Conservation (phyloP, 1,140 invertebrate species). For the Popillia japonica region DNA sequence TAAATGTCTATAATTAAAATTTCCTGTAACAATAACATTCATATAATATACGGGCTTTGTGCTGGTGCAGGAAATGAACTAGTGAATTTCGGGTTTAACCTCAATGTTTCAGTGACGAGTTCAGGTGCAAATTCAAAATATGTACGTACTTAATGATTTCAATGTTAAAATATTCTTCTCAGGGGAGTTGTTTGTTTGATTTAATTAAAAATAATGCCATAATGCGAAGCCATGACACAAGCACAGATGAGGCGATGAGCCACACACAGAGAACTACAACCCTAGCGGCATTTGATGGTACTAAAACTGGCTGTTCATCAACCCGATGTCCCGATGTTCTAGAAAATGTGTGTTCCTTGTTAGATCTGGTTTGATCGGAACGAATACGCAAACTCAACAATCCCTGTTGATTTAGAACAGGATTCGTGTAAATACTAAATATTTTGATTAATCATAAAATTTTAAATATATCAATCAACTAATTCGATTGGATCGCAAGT, state of each 20-base stretch:
- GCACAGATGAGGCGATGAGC: constrained; percentile 39
- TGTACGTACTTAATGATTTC: constrained; percentile 19
- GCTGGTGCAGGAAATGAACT: constrained; percentile 16
- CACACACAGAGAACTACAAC: constrained; percentile 36
- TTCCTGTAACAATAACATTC: background rate
- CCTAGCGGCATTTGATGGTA: constrained; percentile 30
- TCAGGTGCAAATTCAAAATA: constrained; percentile 12
- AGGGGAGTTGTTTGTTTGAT: constrained; percentile 42
- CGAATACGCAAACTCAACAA: background rate
- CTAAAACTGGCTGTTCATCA: constrained; percentile 19
- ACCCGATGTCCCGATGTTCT: constrained; percentile 31
- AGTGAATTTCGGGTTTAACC: constrained; percentile 27
- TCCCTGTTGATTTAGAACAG: background rate
- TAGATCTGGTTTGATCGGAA: background rate
- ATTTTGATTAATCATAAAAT: too few relatives aligned
- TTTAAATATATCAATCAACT: too few relatives aligned
- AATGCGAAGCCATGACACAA: constrained; percentile 46
- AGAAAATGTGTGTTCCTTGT: constrained; percentile 15
- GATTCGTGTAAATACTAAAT: too few relatives aligned
- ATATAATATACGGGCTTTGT: constrained; percentile 32
- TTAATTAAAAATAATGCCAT: constrained; percentile 45
- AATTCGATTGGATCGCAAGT: too few relatives aligned
- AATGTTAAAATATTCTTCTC: background rate
- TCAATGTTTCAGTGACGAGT: constrained; percentile 33
- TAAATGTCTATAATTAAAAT: constrained; percentile 9